phyloP scores from a whole-genome alignment of 2,113 vertebrate genomes.

The Hemicordylus capensis region DNA sequence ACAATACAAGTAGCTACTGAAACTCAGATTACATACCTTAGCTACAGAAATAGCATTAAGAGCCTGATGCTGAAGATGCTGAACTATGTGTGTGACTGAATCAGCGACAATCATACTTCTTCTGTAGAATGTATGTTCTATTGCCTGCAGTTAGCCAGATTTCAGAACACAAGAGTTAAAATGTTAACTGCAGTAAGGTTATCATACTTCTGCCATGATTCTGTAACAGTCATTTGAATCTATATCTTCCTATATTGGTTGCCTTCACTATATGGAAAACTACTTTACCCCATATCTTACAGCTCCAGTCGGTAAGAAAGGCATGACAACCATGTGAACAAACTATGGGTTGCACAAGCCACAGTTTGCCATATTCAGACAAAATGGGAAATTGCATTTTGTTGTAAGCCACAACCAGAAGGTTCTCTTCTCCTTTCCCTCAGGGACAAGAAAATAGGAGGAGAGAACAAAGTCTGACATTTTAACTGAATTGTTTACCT shows the following conservation, averaged over 20 bases:
- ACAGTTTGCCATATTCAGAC: no score
- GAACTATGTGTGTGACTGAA: constrained; percentile 92
- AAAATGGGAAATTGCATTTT: no score
- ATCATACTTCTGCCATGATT: background rate
- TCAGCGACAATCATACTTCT: constrained; percentile 95
- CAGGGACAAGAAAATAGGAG: no score
- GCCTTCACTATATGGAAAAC: background rate
- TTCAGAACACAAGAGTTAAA: constrained; percentile 30
- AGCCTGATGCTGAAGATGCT: constrained; percentile 94
- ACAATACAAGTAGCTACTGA: constrained; percentile 2
- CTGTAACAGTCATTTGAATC: background rate
- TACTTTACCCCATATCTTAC: background rate
- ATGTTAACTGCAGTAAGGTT: no score
- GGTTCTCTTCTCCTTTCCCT: no score
- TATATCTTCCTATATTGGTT: background rate
- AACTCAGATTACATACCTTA: constrained; percentile 81
- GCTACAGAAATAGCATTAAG: constrained; percentile 88
- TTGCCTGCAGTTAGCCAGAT: constrained; percentile 78
- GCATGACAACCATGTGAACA: no score
- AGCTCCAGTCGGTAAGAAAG: background rate
- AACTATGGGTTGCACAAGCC: no score
- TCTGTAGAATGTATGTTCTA: constrained; percentile 93
- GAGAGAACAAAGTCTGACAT: no score
- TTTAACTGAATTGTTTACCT: background rate
- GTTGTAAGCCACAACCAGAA: no score